These are phyloP conservation scores for Aurelia aurita complex sp. Pacific DNA, from an alignment of 30 jellyfish, hydroid and myxozoan genomes.

Conservation along the genomic window DNA sequence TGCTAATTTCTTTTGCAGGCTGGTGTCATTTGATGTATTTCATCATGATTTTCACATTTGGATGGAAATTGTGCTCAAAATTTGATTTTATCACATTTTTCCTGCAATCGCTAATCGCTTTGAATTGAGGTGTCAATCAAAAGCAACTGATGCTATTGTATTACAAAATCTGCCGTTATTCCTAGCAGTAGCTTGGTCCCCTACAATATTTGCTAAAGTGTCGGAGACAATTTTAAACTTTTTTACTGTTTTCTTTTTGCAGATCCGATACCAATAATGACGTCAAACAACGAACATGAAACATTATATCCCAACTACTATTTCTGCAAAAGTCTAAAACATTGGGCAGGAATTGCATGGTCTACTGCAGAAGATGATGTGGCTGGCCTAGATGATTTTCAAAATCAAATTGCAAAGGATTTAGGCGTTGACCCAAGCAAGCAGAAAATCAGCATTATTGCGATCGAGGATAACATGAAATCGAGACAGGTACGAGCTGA, in stretches of 20 bases:
- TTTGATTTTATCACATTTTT: no score
- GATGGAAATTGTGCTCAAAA: no score
- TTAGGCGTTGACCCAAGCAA: conserved; percentile 31
- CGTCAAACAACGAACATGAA: conserved; percentile 68
- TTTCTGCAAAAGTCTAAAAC: conserved; percentile 65
- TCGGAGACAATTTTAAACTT: no score
- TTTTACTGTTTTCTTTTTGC: not conserved
- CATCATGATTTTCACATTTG: no score
- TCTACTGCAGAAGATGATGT: conserved; percentile 37
- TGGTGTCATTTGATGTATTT: no score
- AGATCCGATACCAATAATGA: conserved; percentile 67
- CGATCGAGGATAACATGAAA: conserved; percentile 55
- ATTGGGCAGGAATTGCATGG: conserved; percentile 77
- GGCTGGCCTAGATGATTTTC: conserved; percentile 60
- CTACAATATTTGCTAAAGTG: no score
- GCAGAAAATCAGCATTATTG: conserved; percentile 48
- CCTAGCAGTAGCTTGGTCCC: no score
- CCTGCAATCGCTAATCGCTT: no score
- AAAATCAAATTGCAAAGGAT: conserved; percentile 22
- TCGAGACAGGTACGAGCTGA: conserved; percentile 56
- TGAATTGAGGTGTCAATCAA: no score
- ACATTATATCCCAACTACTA: conserved; percentile 71
- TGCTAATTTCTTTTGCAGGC: no score
- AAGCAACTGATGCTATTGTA: no score
- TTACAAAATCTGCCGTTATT: no score